Base-by-base conservation (phyloP, 2,888 invertebrate genomes). In the Trachelus stipa region DNA sequence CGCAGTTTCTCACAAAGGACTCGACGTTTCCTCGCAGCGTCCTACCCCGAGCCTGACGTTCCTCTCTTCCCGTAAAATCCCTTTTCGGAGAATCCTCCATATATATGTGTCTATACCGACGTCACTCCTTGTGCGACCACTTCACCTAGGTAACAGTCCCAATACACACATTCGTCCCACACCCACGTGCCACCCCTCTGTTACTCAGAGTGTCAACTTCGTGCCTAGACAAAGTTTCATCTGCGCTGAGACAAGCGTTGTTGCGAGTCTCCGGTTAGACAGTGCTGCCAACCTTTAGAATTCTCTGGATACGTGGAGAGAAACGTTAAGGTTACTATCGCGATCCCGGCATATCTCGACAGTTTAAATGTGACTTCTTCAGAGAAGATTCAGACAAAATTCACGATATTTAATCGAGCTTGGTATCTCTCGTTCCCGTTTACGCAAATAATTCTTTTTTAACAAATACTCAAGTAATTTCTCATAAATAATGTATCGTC, bases 1-100 rank as follows among this genome's bases (percentile, higher is more conserved):
- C 76, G 81, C 78, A 82, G 83, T 83, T 82, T 83, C 83, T 75
- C 76, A 84, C 82, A 84, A 84, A 84, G 83, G 82, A 79, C 34
- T 56, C 56, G 56, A 56, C 56, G 56, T 56, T 56, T 23, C 56
- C 56, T 23, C 56, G 23, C 56, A 56, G 6, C 23, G 6, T 56
- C 9, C 56, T 56, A 56, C 23, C 56, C 56, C 6, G 9, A 23
- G 56, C 2, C 56, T 56, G 6, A 56, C 23, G 56, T 56, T 56
- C 56, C 23, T 23, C 56, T 56, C 56, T 23, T 56, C 6, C 23
- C 56, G 56, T 56, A 9, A 56, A 23, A 56, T 15, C 23, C 56
- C 56, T 56, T 56, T 23, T 56, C 6, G 56, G 56, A 23, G 23
- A 56, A 23, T 33, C 56, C 6, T 23, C 23, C 23, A 9, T 23